A percentile compares a stretch with the other conserved stretches of the same genome.
These are phyloP conservation scores for Drosophila guanche DNA, from an alignment of 1,140 invertebrate genomes.

Conservation along the genomic window DNA sequence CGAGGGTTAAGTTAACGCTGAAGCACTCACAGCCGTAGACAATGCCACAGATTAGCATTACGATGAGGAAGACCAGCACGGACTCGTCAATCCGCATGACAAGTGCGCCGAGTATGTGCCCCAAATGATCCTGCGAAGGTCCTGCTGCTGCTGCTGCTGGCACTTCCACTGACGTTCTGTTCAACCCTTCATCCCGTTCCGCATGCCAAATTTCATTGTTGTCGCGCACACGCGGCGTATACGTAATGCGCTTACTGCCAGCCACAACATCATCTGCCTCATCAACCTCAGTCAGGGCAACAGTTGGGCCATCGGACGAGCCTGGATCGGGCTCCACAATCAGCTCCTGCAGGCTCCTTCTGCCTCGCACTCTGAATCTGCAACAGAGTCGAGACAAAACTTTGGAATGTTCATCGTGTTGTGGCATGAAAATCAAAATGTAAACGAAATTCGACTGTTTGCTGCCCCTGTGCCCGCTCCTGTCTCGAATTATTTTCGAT, in stretches of 20 bases:
- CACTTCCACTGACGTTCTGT: slow-evolving; percentile 26
- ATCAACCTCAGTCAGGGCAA: slow-evolving; percentile 2
- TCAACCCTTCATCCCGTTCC: slow-evolving; percentile 72
- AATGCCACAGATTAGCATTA: slow-evolving; percentile 84
- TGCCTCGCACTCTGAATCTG: slow-evolving; percentile 56
- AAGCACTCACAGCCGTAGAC: slow-evolving; percentile 85
- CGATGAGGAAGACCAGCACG: slow-evolving; percentile 83
- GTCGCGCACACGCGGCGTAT: slow-evolving; percentile 54
- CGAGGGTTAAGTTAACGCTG: not conserved
- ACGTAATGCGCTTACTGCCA: slow-evolving; percentile 65
- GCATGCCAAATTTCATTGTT: slow-evolving; percentile 49
- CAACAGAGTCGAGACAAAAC: slow-evolving; percentile 24
- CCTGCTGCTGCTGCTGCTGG: not conserved
- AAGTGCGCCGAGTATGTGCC: slow-evolving; percentile 44
- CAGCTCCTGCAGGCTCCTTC: slow-evolving; percentile 43
- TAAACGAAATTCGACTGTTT: slow-evolving; percentile 47
- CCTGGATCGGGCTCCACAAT: slow-evolving; percentile 54
- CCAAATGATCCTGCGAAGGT: slow-evolving; percentile 43
- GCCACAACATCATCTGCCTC: slow-evolving; percentile 17
- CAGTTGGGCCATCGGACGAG: slow-evolving; percentile 24
- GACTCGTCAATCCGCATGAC: slow-evolving; percentile 73
- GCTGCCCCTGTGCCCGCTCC: too few species aligned
- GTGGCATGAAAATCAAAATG: slow-evolving; percentile 61
- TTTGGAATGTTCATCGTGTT: slow-evolving; percentile 47
- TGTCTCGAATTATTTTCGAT: too few species aligned